Percentiles rank a stretch among this genome's conserved stretches.
These are phyloP conservation scores for Tineola bisselliella DNA, from an alignment of 2,888 invertebrate species.

Conservation along the genomic window DNA sequence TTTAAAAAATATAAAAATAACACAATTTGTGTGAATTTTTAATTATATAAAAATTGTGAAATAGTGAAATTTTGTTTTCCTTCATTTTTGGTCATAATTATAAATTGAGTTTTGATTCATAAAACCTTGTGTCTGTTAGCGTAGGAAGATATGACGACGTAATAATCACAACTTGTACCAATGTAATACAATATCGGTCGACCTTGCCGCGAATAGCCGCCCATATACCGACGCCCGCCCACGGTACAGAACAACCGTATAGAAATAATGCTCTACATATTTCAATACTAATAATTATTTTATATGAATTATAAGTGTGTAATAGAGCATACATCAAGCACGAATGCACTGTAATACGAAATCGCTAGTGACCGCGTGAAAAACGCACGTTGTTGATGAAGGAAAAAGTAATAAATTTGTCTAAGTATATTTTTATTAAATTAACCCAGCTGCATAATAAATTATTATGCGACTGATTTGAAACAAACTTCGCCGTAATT, in stretches of 20 bases:
- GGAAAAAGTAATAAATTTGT: background rate
- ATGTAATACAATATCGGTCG: constrained; percentile 60
- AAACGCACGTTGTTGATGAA: background rate
- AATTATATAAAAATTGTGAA: too few relatives aligned
- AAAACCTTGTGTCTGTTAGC: constrained; percentile 13
- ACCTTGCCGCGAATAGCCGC: constrained; percentile 61
- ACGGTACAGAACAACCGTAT: constrained; percentile 22
- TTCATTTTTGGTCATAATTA: background rate
- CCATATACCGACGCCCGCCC: constrained; percentile 32
- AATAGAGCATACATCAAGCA: background rate
- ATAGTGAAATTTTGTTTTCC: too few relatives aligned
- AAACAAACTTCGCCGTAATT: background rate
- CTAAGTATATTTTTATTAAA: background rate
- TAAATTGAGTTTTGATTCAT: background rate
- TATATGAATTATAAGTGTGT: too few relatives aligned
- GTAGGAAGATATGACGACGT: constrained; percentile 4
- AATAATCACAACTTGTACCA: background rate
- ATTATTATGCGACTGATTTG: background rate
- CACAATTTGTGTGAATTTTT: too few relatives aligned
- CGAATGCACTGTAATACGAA: background rate
- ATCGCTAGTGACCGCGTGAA: background rate
- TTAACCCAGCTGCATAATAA: background rate
- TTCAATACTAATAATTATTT: too few relatives aligned
- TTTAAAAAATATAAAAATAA: too few relatives aligned
- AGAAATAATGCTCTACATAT: background rate